Evolutionary conservation across 2,113 vertebrate species (phyloP).

Genomic region (Oenanthe oenanthe): DNA sequence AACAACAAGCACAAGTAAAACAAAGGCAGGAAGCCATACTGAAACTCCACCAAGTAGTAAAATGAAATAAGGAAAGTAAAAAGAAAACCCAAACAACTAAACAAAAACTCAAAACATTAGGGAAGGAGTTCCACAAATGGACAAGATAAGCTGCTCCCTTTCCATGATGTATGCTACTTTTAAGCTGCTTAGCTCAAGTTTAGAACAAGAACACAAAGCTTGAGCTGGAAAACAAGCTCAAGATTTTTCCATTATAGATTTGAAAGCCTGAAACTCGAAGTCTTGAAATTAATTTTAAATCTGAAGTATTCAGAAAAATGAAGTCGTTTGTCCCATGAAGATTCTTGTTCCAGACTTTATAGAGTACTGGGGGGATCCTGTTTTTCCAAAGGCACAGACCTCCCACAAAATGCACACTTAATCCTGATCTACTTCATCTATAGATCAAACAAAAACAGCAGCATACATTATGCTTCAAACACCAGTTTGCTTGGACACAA

Average conservation of each 20-base stretch:
- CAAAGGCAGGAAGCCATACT: constrained; percentile 37
- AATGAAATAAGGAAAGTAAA: neutral
- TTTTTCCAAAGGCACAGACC: neutral
- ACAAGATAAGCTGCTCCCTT: neutral
- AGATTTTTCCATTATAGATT: neutral
- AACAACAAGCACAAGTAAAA: constrained; percentile 44
- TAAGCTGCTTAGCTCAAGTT: neutral
- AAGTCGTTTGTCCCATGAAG: neutral
- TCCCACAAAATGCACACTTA: neutral
- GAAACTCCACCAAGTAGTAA: neutral
- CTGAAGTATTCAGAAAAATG: neutral
- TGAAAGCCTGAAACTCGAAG: neutral
- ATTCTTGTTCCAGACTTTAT: neutral
- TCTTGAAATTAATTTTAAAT: neutral
- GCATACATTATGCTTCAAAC: neutral
- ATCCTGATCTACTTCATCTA: neutral
- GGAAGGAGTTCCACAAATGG: neutral
- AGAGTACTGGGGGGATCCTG: neutral
- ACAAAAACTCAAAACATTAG: neutral
- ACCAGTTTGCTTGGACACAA: neutral
- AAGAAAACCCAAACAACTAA: neutral
- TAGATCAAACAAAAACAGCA: neutral
- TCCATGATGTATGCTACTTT: neutral
- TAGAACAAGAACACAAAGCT: neutral
- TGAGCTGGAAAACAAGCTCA: neutral